Conservation (phyloP, 2,797 vertebrate genomes). For the Gobionotothen gibberifrons region DNA sequence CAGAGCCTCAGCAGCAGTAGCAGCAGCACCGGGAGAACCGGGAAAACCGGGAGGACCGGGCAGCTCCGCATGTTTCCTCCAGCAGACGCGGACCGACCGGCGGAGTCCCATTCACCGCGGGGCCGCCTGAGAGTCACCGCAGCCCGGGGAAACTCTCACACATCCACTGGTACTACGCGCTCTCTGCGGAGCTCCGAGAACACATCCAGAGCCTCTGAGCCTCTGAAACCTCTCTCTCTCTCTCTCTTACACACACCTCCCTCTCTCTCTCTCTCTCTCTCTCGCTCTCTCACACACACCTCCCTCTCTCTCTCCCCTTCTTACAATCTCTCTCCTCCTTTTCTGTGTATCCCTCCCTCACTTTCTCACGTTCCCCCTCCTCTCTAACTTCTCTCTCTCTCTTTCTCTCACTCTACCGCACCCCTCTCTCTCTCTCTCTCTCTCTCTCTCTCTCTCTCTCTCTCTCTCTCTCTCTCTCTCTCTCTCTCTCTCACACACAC, state of each 20-base stretch:
- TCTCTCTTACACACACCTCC: neutral
- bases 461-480: neutral
- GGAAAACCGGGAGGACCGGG: constrained; percentile 81
- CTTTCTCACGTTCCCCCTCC: too few relatives aligned
- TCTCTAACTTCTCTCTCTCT: too few relatives aligned
- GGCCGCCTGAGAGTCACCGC: constrained; percentile 36
- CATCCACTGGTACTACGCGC: constrained; percentile 25
- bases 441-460: neutral
- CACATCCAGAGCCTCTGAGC: constrained; percentile 80
- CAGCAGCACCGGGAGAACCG: constrained; percentile 76
- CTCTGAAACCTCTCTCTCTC: constrained; percentile 13
- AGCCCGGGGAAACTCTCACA: constrained; percentile 31
- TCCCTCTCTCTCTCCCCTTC: neutral
- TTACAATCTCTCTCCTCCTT: neutral
- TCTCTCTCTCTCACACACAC: too few relatives aligned
- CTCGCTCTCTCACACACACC: neutral
- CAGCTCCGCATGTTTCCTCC: constrained; percentile 91
- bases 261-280: too few relatives aligned
- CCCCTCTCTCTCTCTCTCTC: neutral
- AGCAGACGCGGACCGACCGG: constrained; percentile 73
- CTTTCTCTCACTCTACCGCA: neutral
- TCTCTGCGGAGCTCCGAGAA: constrained; percentile 63
- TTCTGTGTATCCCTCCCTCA: too few relatives aligned
- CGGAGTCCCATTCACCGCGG: constrained; percentile 88
- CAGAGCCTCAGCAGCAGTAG: constrained; percentile 88